phyloP scores from a whole-genome alignment of 2,797 vertebrate genomes.

The Coccyzus lansbergi region DNA sequence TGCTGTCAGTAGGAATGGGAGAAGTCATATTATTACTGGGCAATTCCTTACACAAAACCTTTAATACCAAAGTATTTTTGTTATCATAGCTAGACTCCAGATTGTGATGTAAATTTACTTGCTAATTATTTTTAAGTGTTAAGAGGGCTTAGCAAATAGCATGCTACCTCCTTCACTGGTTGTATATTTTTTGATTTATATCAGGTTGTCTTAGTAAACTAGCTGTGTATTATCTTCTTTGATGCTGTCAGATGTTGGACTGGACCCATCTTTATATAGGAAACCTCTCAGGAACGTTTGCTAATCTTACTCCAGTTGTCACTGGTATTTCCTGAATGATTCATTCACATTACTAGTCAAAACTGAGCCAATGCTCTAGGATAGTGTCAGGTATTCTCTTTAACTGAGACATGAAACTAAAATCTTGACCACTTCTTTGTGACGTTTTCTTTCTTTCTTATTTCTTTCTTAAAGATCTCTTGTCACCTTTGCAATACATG shows the following conservation, averaged over 20 bases:
- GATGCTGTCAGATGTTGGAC: neutral
- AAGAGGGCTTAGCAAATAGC: neutral
- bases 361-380: neutral
- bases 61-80: constrained; percentile 33
- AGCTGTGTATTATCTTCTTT: neutral
- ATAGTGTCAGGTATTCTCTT: neutral
- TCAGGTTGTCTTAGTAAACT: neutral
- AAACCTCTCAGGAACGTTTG: neutral
- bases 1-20: neutral
- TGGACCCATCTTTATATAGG: neutral
- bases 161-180: neutral
- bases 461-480: neutral
- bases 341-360: neutral
- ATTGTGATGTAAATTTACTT: neutral
- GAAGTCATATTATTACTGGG: neutral
- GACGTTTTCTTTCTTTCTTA: too few species aligned
- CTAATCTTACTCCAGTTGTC: neutral
- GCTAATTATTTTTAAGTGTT: neutral
- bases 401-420: neutral
- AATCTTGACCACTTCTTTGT: neutral
- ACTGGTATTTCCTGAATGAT: neutral
- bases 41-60: neutral
- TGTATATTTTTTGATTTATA: neutral
- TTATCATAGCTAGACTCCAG: constrained; percentile 39
- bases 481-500: neutral